Conservation (phyloP, 2,888 invertebrate species). For the Lamellibrachia columna region DNA sequence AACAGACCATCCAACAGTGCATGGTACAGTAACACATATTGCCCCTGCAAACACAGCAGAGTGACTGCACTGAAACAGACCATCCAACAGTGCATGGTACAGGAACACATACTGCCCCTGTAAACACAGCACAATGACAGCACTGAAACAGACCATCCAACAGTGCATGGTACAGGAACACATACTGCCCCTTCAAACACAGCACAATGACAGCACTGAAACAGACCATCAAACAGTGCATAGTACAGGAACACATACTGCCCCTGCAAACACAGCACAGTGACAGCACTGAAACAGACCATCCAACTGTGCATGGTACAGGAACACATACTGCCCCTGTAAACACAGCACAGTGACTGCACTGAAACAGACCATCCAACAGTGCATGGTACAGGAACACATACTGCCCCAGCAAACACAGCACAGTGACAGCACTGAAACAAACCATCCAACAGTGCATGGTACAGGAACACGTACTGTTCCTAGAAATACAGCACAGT, state of each 20-base stretch:
- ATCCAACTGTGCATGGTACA: background rate
- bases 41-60: slow-evolving; percentile 8
- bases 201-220: slow-evolving; percentile 4
- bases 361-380: background rate
- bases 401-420: background rate
- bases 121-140: background rate
- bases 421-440: background rate
- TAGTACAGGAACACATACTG: background rate
- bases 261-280: background rate
- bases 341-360: background rate
- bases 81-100: background rate
- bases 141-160: background rate
- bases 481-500: background rate
- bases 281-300: background rate
- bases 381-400: background rate
- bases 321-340: background rate
- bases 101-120: background rate
- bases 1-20: background rate
- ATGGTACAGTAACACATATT: slow-evolving; percentile 8
- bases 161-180: background rate
- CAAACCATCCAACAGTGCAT: background rate
- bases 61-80: background rate
- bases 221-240: slow-evolving; percentile 4
- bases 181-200: background rate
- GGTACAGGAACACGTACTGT: background rate